These are phyloP conservation scores for Drosophila orosa DNA, from an alignment of 1,140 invertebrate species.

Conservation along the genomic window DNA sequence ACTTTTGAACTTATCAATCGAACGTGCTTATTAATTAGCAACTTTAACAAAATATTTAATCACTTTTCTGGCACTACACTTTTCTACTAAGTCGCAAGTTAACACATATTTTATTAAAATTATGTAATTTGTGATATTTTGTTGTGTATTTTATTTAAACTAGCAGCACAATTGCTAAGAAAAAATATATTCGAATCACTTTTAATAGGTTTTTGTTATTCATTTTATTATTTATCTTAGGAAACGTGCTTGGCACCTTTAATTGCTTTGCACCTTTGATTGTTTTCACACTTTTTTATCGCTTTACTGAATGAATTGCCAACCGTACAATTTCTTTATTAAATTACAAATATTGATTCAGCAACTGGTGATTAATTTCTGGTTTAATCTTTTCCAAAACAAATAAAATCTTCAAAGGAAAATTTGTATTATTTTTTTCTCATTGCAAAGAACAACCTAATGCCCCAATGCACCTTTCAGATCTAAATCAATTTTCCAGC, in stretches of 20 bases:
- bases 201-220: not conserved
- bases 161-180: not conserved
- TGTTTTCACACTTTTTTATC: constrained; percentile 7
- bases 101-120: not conserved
- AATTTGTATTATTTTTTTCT: constrained; percentile 8
- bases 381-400: not conserved
- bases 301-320: constrained; percentile 5
- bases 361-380: not conserved
- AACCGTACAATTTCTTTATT: not conserved
- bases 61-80: not conserved
- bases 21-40: not conserved
- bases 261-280: constrained; percentile 7
- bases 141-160: not conserved
- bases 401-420: constrained; percentile 8
- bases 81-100: not conserved
- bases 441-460: not conserved
- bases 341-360: constrained; percentile 6
- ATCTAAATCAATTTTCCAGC: constrained; percentile 33
- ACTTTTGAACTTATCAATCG: not conserved
- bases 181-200: not conserved
- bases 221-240: constrained; percentile 11
- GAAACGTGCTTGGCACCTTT: constrained; percentile 17
- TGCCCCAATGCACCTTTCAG: not conserved
- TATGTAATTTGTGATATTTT: not conserved
- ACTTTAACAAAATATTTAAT: not conserved